Base-by-base conservation (phyloP, 2,888 invertebrate species). In the Thera britannica region DNA sequence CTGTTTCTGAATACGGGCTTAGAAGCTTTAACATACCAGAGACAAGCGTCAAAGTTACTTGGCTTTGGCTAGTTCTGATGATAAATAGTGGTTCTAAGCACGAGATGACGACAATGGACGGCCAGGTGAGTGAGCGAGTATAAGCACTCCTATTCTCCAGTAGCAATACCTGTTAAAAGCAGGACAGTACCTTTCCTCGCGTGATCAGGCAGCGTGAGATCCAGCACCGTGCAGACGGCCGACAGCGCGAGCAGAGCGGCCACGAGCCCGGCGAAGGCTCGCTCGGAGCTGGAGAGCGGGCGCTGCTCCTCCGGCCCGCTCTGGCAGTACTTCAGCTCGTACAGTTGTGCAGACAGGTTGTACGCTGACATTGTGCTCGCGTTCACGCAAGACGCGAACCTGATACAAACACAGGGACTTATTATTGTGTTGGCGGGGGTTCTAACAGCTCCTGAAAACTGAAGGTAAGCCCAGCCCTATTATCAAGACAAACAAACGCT, bases 361-460 rank as follows among this genome's bases (percentile, higher is more conserved):
- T 90, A 85, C 2, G 74, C 62, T 0, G 84, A 73, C 71, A 82
- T 78, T 35, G 83, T 88, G 66, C 81, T 86, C 59, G 83, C 83
- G 80, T 91, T 91, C 71, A 93, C 89, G 69, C 93, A 93, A 0
- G 83, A 80, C 36, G 83, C 77, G 77, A 92, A 92, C 92, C 93
- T 92, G 79, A 2, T n/a, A 52, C 4, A 55, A 54, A 54, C 9
- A 9, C 54, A 54, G 3, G 54, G 9, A 9, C 2, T 54, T 54
- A 3, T 2, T 54, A 34, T 7, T 44, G n/a, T 12, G 23, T 46
- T 54, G 5, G 11, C 9, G 6, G 23, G 38, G 12, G 3, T n/a
- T 49, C 23, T 49, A 4, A 41, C 41, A 41, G 23, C 41, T 41
- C 7, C 6, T 1, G 5, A 41, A 41, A 2, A 41, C 6, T 7